Percentiles rank a stretch among this genome's conserved stretches.
These are phyloP conservation scores for Tenebrosternarchus preto DNA, from an alignment of 2,113 vertebrate species.

Conservation along the genomic window DNA sequence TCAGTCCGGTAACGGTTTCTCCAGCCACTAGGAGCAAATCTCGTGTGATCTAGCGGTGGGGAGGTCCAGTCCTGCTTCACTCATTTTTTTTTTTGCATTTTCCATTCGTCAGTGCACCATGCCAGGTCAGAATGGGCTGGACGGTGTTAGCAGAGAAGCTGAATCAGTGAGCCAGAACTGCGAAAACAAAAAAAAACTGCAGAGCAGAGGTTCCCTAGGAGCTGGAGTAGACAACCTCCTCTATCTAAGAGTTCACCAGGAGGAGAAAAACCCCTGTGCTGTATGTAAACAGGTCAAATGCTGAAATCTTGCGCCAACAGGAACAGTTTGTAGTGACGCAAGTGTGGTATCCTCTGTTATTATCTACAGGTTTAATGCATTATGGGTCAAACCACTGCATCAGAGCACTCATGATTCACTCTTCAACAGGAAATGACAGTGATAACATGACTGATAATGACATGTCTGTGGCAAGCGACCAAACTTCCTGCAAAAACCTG, in stretches of 20 bases:
- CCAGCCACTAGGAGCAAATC: background rate
- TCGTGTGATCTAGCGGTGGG: too few relatives aligned
- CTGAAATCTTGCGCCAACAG: conserved; percentile 20
- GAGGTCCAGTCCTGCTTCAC: background rate
- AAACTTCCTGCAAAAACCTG: background rate
- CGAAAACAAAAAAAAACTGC: background rate
- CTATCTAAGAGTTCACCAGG: background rate
- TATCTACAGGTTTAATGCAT: conserved; percentile 27
- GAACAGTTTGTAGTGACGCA: conserved; percentile 22
- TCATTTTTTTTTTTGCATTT: background rate
- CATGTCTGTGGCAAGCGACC: conserved; percentile 2
- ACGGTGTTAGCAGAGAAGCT: too few relatives aligned
- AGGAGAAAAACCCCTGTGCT: background rate
- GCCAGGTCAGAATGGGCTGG: background rate
- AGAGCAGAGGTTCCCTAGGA: too few relatives aligned
- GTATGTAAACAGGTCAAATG: background rate
- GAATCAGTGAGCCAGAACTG: background rate
- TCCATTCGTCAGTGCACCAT: background rate
- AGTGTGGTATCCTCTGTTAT: conserved; percentile 1
- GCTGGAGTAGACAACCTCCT: background rate
- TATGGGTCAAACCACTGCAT: background rate
- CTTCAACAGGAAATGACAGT: conserved; percentile 2
- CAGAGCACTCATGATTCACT: conserved; percentile 14
- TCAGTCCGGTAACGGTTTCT: background rate
- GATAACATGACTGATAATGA: conserved; percentile 23